Evolutionary conservation across 2,888 invertebrate species (phyloP).

Genomic region (Allophyes oxyacanthae): DNA sequence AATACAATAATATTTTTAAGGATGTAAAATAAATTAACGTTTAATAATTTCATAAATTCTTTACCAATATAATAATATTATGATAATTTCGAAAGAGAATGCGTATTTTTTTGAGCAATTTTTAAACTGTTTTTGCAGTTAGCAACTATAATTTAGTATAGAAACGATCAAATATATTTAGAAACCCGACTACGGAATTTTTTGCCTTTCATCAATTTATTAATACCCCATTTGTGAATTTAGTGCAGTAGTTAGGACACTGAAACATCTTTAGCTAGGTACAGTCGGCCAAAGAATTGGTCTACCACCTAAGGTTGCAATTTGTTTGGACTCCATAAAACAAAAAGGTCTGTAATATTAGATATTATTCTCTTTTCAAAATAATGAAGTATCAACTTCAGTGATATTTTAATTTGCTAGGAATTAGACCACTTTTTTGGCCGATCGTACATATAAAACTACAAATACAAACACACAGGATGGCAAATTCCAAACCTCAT

Average conservation of each 20-base stretch:
- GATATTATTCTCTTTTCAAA: too few species aligned
- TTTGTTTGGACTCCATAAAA: too few species aligned
- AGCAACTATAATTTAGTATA: slow-evolving; percentile 11
- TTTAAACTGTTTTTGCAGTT: slow-evolving; percentile 13
- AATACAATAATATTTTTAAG: slow-evolving; percentile 14
- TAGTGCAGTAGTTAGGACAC: too few species aligned
- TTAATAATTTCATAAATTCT: slow-evolving; percentile 43
- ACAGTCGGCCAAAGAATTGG: too few species aligned
- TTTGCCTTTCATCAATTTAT: too few species aligned
- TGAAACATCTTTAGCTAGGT: slow-evolving; percentile 2
- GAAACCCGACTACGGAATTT: slow-evolving; percentile 35
- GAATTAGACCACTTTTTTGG: too few species aligned
- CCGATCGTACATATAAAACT: slow-evolving; percentile 10
- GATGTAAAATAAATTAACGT: slow-evolving; percentile 25
- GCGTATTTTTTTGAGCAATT: slow-evolving; percentile 50
- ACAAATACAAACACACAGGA: slow-evolving; percentile 3
- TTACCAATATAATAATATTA: background rate
- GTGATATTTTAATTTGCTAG: too few species aligned
- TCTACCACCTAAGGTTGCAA: too few species aligned
- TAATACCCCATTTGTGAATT: too few species aligned
- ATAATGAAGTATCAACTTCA: too few species aligned
- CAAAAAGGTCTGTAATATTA: too few species aligned
- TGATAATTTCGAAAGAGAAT: slow-evolving; percentile 32
- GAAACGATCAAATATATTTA: slow-evolving; percentile 5
- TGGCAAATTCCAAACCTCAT: slow-evolving; percentile 9